Base-by-base conservation (phyloP, 2,113 vertebrate genomes). In the Phylloscopus trochiloides region DNA sequence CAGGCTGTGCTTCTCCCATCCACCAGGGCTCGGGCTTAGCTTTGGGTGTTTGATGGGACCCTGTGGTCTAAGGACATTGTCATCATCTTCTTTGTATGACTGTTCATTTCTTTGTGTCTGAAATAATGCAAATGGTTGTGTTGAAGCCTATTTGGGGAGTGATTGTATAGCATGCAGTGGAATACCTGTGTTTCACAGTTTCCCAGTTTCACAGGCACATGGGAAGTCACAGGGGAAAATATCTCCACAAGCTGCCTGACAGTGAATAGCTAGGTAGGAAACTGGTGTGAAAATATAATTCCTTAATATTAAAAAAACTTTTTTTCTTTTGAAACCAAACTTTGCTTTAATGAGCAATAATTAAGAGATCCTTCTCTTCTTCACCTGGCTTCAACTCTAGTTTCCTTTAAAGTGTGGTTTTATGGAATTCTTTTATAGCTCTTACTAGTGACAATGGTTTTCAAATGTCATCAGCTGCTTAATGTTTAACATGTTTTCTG, bases 401-500 rank as follows among this genome's bases (percentile, higher is more conserved):
- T 45, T 94, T 83, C 6, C 61, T 63, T 86, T 85, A 20, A 88
- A 74, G 67, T 80, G 21, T 26, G 72, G 25, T 32, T 91, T 86
- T 77, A 81, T 57, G 40, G 32, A 84, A 83, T 67, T 4, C 6
- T 92, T 96, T 96, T 92, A 88, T 50, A 92, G 40, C 72, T 86
- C 14, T 86, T 84, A 36, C 21, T 74, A 50, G 28, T 59, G 63
- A 71, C 3, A 40, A 67, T 67, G 38, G 24, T 73, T 95, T 92
- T 77, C 75, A 92, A 57, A 77, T 88, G 70, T 81, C 87, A 77
- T 90, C 74, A 91, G 14, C 32, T 21, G 87, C 90, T 98, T 97
- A 98, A 98, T 97, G 85, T 97, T 98, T 98, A 98, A 97, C 97
- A 15, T 55, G 65, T 7, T 63, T 96, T 94, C 63, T 97, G 40